Percentiles rank a stretch among this genome's conserved stretches.
Evolutionary conservation across 2,113 vertebrate genomes (phyloP).

Genomic region (Lepus europaeus): DNA sequence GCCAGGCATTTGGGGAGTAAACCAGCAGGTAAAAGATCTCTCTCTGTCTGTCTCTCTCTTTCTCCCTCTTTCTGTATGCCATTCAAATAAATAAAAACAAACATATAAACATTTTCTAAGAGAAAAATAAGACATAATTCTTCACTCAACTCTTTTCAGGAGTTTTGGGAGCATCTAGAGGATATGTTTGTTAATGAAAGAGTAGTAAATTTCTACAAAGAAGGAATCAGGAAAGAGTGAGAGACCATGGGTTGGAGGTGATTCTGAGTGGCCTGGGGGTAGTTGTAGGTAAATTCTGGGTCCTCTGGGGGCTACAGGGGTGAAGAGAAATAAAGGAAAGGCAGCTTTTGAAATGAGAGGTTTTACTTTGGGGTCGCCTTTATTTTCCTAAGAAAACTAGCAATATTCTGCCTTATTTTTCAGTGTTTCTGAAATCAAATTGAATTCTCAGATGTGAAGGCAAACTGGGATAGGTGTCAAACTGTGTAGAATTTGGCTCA

Average conservation of each 20-base stretch:
- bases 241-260: not conserved
- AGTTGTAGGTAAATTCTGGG: not conserved
- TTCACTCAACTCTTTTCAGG: not conserved
- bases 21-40: no score
- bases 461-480: not conserved
- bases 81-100: no score
- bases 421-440: slow-evolving; percentile 34
- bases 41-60: no score
- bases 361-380: not conserved
- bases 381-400: not conserved
- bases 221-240: not conserved
- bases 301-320: fast-evolving
- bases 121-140: not conserved
- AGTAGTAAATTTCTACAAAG: not conserved
- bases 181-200: not conserved
- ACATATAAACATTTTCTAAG: no score
- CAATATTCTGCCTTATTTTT: slow-evolving; percentile 19
- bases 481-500: not conserved
- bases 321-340: not conserved
- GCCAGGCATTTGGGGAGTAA: no score
- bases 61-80: no score
- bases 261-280: fast-evolving
- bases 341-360: not conserved
- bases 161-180: not conserved
- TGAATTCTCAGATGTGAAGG: slow-evolving; percentile 33